A percentile compares a stretch with the other conserved stretches of the same genome.
phyloP scores from a whole-genome alignment of 1,140 invertebrate genomes.

The Cotesia glomerata region DNA sequence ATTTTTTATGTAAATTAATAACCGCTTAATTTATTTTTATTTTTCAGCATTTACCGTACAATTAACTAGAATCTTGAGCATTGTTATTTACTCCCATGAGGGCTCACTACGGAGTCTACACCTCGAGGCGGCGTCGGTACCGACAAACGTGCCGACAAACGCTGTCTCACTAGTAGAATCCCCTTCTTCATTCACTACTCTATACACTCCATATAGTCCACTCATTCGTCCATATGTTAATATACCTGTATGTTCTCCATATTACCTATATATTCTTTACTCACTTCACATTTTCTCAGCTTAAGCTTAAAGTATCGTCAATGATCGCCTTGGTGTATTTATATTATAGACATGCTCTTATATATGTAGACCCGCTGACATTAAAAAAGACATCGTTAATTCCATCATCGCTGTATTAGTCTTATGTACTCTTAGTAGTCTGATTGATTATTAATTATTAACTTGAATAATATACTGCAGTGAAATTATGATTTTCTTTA shows the following conservation, averaged over 20 bases:
- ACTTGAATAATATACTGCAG: neutral
- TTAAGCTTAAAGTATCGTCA: too few species aligned
- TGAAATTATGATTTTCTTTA: neutral
- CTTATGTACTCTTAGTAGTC: too few species aligned
- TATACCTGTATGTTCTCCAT: neutral
- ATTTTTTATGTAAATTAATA: neutral
- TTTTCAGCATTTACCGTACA: neutral
- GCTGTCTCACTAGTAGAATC: slow-evolving; percentile 51
- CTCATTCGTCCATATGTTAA: neutral
- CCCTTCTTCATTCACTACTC: slow-evolving; percentile 31
- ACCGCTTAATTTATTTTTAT: neutral
- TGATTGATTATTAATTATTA: neutral
- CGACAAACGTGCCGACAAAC: slow-evolving; percentile 60
- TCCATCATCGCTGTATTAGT: too few species aligned
- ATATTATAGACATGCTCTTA: too few species aligned
- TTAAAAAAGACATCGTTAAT: too few species aligned
- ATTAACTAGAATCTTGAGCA: neutral
- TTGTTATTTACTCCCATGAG: slow-evolving; percentile 3
- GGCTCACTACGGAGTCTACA: slow-evolving; percentile 15
- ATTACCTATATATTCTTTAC: neutral
- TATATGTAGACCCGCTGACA: too few species aligned
- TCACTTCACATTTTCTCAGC: slow-evolving; percentile 4
- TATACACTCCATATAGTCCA: neutral
- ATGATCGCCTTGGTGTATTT: too few species aligned
- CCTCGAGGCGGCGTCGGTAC: slow-evolving; percentile 47